Base-by-base conservation (phyloP, 2,888 invertebrate genomes). In the Epistrophella euchroma region DNA sequence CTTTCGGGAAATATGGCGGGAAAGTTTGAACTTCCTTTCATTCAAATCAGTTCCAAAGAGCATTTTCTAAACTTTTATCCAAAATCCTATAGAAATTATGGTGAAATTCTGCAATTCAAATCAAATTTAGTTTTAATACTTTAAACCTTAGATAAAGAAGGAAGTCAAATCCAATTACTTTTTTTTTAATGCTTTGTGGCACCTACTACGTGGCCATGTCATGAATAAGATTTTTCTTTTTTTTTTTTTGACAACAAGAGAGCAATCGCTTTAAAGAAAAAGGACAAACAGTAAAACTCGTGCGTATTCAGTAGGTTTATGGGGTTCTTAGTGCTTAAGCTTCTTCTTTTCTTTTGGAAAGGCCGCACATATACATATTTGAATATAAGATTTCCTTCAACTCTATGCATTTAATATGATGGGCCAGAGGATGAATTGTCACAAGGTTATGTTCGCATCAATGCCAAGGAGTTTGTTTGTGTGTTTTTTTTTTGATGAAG, bases 341-440 rank as follows among this genome's bases (percentile, higher is more conserved):
- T 32, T 45, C 25, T 45, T 64, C 28, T n/a, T 45, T 64, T 64
- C 19, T 19, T 43, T 37, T 37, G 50, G 25, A 11, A 15, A 25
- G 3, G 11, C 9, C 3, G 5, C 15, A 25, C 11, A 9, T 55
- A 25, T 55, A 32, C 10, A 10, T 15, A 5, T 22, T 10, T 15
- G 3, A 13, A 13, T 32, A 13, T 47, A 19, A 19, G 47, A 47
- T 32, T 66, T 47, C 40, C 60, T 50, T 35, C 52, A 15, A 47
- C 60, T 45, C 43, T 68, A 15, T 83, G 55, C 45, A 78, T 83
- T 68, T 68, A 73, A 78, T 78, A 73, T 73, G 55, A 62, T 62
- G 32, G 73, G 32, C 77, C 52, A 43, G 37, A 62, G 52, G 73
- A 83, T 72, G 25, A 64, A 62, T 74, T 74, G 45, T 50, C 70